Base-by-base conservation (phyloP, 2,113 vertebrate genomes). In the Cephalopholis sonnerati region DNA sequence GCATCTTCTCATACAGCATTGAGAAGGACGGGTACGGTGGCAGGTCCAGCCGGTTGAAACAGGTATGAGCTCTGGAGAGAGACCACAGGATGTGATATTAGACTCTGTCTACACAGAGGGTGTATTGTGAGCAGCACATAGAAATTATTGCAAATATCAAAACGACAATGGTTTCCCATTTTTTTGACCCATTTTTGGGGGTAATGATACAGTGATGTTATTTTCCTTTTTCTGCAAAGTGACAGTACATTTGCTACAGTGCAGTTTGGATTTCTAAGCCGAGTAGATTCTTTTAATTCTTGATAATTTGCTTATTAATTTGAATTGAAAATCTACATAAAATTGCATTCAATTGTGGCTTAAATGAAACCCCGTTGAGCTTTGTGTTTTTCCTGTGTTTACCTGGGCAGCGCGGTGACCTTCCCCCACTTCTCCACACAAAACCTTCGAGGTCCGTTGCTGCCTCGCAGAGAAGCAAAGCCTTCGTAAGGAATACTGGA, bases 391-490 rank as follows among this genome's bases (percentile, higher is more conserved):
- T 24, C 15, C 46, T 16, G 41, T 27, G 2, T 32, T 62, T 95
- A 99, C 98, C 98, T 97, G 90, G 98, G 98, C 81, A 99, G 94
- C 27, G 98, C 95, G 0, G 97, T 97, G 92, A 98, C 96, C 92
- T 98, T 98, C 3, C 98, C 98, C 98, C 97, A 99, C 91, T 98
- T 98, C 89, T 99, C 98, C 83, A 99, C 97, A 32, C 98, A 99
- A 93, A 99, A 99, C 73, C 97, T 95, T 57, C 98, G 96, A 0
- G 98, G 98, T 51, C 98, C 98, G 0, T 98, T 98, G 93, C 98
- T 99, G 36, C 98, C 98, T 57, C 98, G 94, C 4, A 99, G 95
- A 58, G 98, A 96, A 15, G 98, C 97, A 66, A 99, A 99, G 36
- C 98, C 97, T 93, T 98, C 97, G 0, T 97, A 99, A 6, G 97